phyloP scores from a whole-genome alignment of 2,113 vertebrate species.

The Balaenoptera acutorostrata region DNA sequence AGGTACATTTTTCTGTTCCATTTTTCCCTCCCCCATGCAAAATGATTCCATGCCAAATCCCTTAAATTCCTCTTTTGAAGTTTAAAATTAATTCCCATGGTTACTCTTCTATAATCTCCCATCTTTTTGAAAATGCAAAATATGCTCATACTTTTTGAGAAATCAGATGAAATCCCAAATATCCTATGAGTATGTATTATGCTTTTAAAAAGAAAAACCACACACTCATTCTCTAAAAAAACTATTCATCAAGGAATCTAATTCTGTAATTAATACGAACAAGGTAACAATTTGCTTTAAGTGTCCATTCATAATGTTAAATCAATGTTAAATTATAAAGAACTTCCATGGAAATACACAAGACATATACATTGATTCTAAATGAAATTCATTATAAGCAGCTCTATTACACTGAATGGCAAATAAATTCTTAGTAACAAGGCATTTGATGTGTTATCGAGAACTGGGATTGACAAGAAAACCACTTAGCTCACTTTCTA shows the following conservation, averaged over 20 bases:
- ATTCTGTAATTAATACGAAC: conserved; percentile 70
- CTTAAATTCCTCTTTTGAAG: conserved; percentile 63
- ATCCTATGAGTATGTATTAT: conserved; percentile 47
- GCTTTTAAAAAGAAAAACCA: conserved; percentile 61
- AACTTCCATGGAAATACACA: conserved; percentile 70
- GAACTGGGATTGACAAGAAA: conserved; percentile 71
- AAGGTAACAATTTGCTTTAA: conserved; percentile 71
- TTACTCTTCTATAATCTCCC: conserved; percentile 41
- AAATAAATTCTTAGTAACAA: conserved; percentile 76
- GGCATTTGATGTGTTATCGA: conserved; percentile 53
- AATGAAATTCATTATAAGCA: conserved; percentile 74
- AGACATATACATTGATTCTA: conserved; percentile 72
- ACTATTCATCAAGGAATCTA: conserved; percentile 65
- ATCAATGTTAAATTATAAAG: conserved; percentile 72
- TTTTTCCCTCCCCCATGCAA: conserved; percentile 22
- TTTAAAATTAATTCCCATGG: conserved; percentile 57
- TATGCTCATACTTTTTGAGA: conserved; percentile 52
- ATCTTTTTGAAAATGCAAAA: conserved; percentile 54
- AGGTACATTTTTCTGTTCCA: conserved; percentile 3
- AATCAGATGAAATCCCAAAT: conserved; percentile 52
- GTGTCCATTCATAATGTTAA: conserved; percentile 70
- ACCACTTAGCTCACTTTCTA: conserved; percentile 54
- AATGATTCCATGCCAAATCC: conserved; percentile 56
- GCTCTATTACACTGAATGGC: conserved; percentile 60
- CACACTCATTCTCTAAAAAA: conserved; percentile 38